Evolutionary conservation across 37 sponge, comb jelly and placozoan species (phyloP), one percentile per base, ranked within the genome.

Genomic region (Halisarca cf. caerulea): DNA sequence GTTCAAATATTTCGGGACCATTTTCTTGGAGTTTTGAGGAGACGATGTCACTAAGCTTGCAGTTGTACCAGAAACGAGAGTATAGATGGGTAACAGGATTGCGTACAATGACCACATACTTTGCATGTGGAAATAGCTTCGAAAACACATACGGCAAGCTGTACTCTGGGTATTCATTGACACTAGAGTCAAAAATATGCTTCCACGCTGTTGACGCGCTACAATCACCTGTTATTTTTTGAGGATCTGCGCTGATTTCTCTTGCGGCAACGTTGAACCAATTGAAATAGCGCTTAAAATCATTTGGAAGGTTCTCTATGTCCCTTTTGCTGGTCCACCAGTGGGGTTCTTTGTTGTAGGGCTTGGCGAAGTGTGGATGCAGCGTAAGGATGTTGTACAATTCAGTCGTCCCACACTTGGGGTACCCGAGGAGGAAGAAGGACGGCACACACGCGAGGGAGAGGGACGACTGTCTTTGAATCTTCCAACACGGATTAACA

Each of bases 191-290:
- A n/a, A n/a, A n/a, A n/a, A n/a, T n/a, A n/a, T n/a, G n/a, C n/a
- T n/a, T n/a, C n/a, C n/a, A n/a, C n/a, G n/a, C n/a, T n/a, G n/a
- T 79, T 2, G 89, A 88, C 34, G 83, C 84, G 45, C 89, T 88
- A 0, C 80, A 77, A 69, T 88, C 89, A 17, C 62, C 61, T 15
- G 84, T 88, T 4, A 88, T 79, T 43, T 70, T 1, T 11, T 77
- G 20, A 1, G 36, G 54, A 43, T 53, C 33, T 2, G 30, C n/a
- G 33, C 0, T 9, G 0, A 53, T 38, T 0, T 7, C 20, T 7
- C 55, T 78, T 0, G 57, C n/a, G 15, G 36, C 37, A 40, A 37
- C 40, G 25, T 43, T 33, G 32, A 70, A 69, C 28, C 25, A 45
- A 2, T 79, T 8, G 20, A 79, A 41, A 44, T 88, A 88, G n/a